These are phyloP conservation scores for Maccullochella peelii DNA, from an alignment of 2,113 vertebrate species.

Conservation along the genomic window DNA sequence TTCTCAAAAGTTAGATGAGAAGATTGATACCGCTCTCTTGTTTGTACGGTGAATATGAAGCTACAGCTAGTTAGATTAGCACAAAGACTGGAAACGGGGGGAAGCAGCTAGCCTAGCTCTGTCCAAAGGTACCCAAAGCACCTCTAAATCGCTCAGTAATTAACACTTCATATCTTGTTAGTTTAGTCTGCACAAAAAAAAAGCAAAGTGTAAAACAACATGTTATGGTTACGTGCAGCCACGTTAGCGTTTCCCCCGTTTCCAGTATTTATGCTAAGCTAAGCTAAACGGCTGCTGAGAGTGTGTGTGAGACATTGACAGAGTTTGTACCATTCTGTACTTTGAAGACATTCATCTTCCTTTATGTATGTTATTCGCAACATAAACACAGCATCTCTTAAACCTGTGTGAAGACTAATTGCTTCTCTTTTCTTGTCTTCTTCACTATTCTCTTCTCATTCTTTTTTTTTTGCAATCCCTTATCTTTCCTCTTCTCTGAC, in stretches of 20 bases:
- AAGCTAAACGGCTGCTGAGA: not conserved
- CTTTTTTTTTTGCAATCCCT: not conserved
- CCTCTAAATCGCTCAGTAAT: not conserved
- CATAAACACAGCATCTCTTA: not conserved
- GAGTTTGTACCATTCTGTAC: not conserved
- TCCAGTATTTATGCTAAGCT: not conserved
- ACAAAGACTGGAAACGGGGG: not conserved
- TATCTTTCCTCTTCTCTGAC: not conserved
- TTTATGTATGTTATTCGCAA: not conserved
- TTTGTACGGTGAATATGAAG: not conserved
- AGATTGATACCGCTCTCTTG: not conserved
- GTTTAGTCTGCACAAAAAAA: too few relatives aligned
- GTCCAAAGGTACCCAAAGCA: not conserved
- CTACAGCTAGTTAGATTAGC: not conserved
- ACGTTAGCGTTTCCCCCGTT: too few relatives aligned
- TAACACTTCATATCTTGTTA: not conserved
- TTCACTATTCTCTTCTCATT: not conserved
- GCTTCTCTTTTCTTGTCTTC: conserved; percentile 21
- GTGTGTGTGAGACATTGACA: not conserved
- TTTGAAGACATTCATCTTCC: not conserved
- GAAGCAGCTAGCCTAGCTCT: not conserved
- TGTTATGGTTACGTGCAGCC: too few relatives aligned
- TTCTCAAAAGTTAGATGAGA: not conserved
- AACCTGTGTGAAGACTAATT: conserved; percentile 18
- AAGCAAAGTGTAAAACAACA: not conserved